Base-by-base conservation (phyloP, 2,888 invertebrate species). In the Amphiduros pacificus region DNA sequence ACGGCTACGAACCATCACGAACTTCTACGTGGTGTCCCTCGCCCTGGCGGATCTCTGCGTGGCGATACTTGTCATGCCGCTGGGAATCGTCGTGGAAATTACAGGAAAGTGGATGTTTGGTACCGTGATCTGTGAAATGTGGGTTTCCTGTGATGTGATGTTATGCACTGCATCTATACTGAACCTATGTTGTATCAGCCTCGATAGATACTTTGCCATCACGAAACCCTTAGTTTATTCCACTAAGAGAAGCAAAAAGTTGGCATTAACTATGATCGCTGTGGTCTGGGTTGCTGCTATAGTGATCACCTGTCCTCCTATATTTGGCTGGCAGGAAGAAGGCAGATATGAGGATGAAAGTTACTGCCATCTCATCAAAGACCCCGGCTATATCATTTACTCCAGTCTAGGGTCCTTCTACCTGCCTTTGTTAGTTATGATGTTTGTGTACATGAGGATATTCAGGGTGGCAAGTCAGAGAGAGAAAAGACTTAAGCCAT, bases 131-230 rank as follows among this genome's bases (percentile, higher is more conserved):
- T 72, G 71, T 53, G 67, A 67, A 28, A 50, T 71, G 49, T 71
- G 68, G 68, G 36, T 68, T 2, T 73, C 74, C 0, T 62, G 70
- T 24, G 79, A 79, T 60, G 78, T 80, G 31, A 65, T 79, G 60
- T 62, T 79, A 24, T 80, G 79, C 63, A 80, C 79, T 0, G 75
- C 79, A 1, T 77, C 77, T 24, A 79, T 79, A 48, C 62, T 80
- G 2, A 79, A 80, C 60, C 68, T 79, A 32, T 77, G 79, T 62
- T 77, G 76, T 51, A 80, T 79, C 56, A 75, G 75, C 44, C 57
- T 79, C 24, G 79, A 79, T 63, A 70, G 79, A 29, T 80, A 77
- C 55, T 73, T 78, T 41, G 80, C 78, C 62, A 80, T 80, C 29
- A 80, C 78, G 0, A 68, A 68, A 9, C 80, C 80, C 0, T 61